phyloP scores from a whole-genome alignment of 2,113 vertebrate genomes.

The Fukomys damarensis region DNA sequence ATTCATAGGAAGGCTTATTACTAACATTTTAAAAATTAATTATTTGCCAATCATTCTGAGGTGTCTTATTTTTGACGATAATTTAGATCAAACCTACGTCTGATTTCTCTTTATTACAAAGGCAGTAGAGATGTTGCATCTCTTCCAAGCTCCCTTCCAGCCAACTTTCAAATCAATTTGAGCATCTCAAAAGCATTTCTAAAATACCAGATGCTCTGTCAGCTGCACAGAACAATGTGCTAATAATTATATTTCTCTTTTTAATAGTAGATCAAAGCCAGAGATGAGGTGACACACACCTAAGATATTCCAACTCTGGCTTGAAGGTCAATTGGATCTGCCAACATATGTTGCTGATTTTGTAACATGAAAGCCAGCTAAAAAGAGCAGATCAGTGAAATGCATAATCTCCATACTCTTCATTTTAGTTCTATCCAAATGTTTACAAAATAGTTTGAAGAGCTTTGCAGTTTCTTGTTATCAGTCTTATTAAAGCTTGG shows the following conservation, averaged over 20 bases:
- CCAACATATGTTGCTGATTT: slow-evolving; percentile 64
- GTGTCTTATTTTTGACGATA: slow-evolving; percentile 74
- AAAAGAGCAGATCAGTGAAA: slow-evolving; percentile 56
- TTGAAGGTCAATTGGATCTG: slow-evolving; percentile 42
- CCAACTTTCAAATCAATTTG: slow-evolving; percentile 69
- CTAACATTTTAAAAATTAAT: slow-evolving; percentile 66
- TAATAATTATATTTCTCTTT: slow-evolving; percentile 78
- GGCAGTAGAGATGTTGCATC: slow-evolving; percentile 20
- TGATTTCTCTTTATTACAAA: slow-evolving; percentile 72
- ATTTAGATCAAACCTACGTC: slow-evolving; percentile 62
- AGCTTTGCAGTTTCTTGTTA: slow-evolving; percentile 49
- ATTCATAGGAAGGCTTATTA: slow-evolving; percentile 9
- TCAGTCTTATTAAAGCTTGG: slow-evolving; percentile 63
- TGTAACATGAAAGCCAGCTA: slow-evolving; percentile 66
- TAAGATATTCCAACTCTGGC: slow-evolving; percentile 67
- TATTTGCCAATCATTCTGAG: slow-evolving; percentile 62
- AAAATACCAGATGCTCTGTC: slow-evolving; percentile 68
- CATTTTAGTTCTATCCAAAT: slow-evolving; percentile 36
- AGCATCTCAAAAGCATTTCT: slow-evolving; percentile 71
- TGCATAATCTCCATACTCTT: slow-evolving; percentile 21
- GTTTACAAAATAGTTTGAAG: slow-evolving; percentile 55
- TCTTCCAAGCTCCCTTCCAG: slow-evolving; percentile 60
- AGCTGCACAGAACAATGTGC: slow-evolving; percentile 64
- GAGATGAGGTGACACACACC: slow-evolving; percentile 38
- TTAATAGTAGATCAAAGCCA: slow-evolving; percentile 74